phyloP scores from a whole-genome alignment of 2,888 invertebrate genomes.

The Chalcosyrphus nemorum region DNA sequence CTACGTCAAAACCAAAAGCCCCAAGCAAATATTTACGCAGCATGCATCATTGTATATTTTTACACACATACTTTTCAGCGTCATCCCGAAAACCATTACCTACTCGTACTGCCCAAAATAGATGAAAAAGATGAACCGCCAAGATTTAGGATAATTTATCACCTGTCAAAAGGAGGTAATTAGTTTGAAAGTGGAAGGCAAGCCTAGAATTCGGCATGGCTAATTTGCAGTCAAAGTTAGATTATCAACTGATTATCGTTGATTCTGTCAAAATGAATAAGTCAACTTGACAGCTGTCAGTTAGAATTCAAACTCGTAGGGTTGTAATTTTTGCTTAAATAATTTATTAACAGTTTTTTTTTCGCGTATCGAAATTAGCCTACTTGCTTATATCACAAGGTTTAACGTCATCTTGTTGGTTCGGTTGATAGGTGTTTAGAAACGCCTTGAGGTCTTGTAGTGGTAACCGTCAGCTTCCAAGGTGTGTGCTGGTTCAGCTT shows the following conservation, averaged over 20 bases:
- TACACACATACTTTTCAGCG: not conserved
- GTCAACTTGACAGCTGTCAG: not conserved
- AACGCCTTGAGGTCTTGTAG: conserved; percentile 56
- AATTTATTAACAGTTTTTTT: conserved; percentile 35
- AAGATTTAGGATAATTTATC: conserved; percentile 22
- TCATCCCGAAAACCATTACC: not conserved
- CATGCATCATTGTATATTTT: conserved; percentile 4
- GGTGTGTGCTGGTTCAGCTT: conserved; percentile 50
- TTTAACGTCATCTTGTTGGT: not conserved
- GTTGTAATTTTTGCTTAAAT: conserved; percentile 23
- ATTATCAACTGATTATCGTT: not conserved
- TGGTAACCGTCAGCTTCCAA: conserved; percentile 61
- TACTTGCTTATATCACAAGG: conserved; percentile 12
- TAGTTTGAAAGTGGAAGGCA: not conserved
- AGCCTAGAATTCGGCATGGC: not conserved
- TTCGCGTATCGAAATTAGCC: conserved; percentile 21
- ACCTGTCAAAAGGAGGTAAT: conserved; percentile 21
- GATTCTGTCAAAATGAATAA: not conserved
- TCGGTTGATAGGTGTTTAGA: conserved; percentile 5
- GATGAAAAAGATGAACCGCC: conserved; percentile 16
- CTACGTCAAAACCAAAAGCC: not conserved
- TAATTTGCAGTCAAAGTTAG: not conserved
- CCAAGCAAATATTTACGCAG: conserved; percentile 24
- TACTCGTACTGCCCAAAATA: not conserved
- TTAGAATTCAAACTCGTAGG: not conserved